phyloP scores from a whole-genome alignment of 1,140 invertebrate species.

The Ericerus pela region DNA sequence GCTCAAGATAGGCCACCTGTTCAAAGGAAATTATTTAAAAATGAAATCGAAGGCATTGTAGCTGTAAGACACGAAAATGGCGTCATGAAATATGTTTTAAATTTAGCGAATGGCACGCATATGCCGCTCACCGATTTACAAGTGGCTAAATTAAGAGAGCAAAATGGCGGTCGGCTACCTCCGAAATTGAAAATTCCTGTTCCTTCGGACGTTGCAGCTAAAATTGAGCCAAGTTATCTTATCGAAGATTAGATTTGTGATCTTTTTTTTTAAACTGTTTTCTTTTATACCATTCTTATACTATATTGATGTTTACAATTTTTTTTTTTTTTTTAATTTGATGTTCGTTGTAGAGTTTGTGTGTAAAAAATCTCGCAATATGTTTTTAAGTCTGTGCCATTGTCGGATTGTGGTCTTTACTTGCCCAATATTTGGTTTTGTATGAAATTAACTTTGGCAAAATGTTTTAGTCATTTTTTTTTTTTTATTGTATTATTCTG shows the following conservation, averaged over 20 bases:
- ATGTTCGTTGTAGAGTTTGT: neutral
- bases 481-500: too few relatives aligned
- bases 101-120: neutral
- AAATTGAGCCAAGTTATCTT: neutral
- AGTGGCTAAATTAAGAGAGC: neutral
- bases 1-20: neutral
- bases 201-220: neutral
- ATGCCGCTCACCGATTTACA: neutral
- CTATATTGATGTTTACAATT: neutral
- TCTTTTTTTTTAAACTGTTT: neutral
- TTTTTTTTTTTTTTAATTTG: neutral
- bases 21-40: conserved; percentile 2
- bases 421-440: too few relatives aligned
- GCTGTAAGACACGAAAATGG: neutral
- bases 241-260: neutral
- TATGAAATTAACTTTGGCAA: too few relatives aligned
- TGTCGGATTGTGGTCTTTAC: neutral
- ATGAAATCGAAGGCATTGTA: conserved; percentile 5
- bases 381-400: neutral
- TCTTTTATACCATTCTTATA: neutral
- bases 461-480: too few relatives aligned
- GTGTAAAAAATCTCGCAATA: neutral
- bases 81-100: neutral
- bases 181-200: neutral
- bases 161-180: neutral